These are phyloP conservation scores for Acrocephalus kingi DNA, from an alignment of 2,113 vertebrate species.

Conservation along the genomic window DNA sequence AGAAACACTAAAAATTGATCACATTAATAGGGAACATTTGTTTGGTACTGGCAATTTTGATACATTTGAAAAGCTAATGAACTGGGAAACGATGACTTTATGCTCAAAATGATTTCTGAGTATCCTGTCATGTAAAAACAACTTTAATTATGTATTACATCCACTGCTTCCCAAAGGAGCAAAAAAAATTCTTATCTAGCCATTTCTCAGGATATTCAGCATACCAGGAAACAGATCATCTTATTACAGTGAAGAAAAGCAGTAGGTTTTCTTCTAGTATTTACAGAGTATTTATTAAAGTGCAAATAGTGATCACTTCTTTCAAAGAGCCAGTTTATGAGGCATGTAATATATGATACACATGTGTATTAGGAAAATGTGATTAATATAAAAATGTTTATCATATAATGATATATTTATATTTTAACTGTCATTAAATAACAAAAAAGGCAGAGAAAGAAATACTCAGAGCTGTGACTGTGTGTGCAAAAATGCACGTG, in stretches of 20 bases:
- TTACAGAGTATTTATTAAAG: neutral
- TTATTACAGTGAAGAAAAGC: neutral
- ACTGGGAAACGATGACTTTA: neutral
- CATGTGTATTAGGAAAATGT: neutral
- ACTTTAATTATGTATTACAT: neutral
- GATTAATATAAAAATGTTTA: neutral
- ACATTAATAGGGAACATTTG: neutral
- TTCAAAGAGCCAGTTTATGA: neutral
- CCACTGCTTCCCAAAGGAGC: neutral
- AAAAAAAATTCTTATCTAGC: neutral
- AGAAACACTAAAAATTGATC: neutral
- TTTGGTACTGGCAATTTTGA: neutral
- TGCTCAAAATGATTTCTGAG: neutral
- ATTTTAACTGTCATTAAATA: neutral
- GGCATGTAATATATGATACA: neutral
- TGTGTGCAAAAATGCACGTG: rapidly evolving
- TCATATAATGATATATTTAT: neutral
- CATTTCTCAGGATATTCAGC: neutral
- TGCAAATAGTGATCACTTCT: neutral
- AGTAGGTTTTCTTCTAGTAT: neutral
- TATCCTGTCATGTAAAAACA: neutral
- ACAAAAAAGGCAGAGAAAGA: neutral
- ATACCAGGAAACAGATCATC: neutral
- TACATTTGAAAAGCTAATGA: neutral
- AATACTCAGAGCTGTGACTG: neutral